Percentiles rank a stretch among this genome's conserved stretches.
Evolutionary conservation across 2,113 vertebrate species (phyloP).

Genomic region (Glareola pratincola): DNA sequence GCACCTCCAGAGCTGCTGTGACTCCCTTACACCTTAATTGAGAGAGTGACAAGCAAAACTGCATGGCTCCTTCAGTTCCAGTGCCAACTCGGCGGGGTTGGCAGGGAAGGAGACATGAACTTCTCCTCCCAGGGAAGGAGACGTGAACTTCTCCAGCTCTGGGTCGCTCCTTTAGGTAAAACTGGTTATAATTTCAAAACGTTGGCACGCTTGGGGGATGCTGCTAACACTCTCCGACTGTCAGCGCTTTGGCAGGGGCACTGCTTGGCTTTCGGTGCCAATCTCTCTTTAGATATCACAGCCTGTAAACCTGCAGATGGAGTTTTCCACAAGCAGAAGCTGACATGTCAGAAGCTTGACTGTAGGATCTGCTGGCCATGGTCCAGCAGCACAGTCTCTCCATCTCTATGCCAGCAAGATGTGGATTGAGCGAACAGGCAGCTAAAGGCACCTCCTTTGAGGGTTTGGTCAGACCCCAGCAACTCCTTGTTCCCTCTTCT

Average conservation of each 20-base stretch:
- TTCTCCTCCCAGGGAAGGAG: not conserved
- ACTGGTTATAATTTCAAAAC: not conserved
- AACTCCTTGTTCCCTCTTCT: not conserved
- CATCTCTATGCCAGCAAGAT: not conserved
- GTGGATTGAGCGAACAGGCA: not conserved
- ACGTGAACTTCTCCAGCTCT: not conserved
- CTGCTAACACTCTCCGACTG: not conserved
- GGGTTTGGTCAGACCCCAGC: not conserved
- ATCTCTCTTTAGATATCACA: not conserved
- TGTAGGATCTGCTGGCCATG: rapidly evolving
- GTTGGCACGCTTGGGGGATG: not conserved
- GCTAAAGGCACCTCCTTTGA: not conserved
- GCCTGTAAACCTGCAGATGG: slow-evolving; percentile 29
- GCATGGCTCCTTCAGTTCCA: not conserved
- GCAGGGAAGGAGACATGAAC: not conserved
- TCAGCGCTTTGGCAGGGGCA: not conserved
- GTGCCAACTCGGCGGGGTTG: not conserved
- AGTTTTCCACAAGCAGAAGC: slow-evolving; percentile 33
- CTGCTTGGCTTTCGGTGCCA: not conserved
- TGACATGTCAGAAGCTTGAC: not conserved
- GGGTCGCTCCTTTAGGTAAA: not conserved
- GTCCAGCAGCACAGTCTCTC: not conserved
- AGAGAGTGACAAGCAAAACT: not conserved
- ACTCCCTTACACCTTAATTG: rapidly evolving
- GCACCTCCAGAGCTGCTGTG: rapidly evolving